These are phyloP conservation scores for Gortyna flavago DNA, from an alignment of 2,888 invertebrate species.

Conservation along the genomic window DNA sequence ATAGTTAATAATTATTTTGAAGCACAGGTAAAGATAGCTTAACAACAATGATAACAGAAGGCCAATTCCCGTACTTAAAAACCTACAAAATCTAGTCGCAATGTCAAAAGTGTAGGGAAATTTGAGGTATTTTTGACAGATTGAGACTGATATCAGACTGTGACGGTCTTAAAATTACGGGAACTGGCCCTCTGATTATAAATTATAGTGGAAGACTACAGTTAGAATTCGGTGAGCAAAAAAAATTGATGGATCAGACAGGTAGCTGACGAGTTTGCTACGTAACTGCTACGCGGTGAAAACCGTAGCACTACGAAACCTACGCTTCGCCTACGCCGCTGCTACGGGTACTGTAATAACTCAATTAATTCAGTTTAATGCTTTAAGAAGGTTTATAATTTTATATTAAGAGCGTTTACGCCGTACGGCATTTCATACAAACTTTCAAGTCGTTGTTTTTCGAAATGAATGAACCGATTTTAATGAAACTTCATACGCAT, in stretches of 20 bases:
- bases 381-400: background rate
- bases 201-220: background rate
- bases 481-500: too few relatives aligned
- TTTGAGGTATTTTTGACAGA: background rate
- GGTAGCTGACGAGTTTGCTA: background rate
- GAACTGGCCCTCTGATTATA: background rate
- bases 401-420: too few relatives aligned
- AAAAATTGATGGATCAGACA: background rate
- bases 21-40: background rate
- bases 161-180: background rate
- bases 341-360: background rate
- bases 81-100: background rate
- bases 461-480: too few relatives aligned
- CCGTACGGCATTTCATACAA: too few relatives aligned
- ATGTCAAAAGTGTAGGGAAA: background rate
- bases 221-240: background rate
- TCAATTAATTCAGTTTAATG: background rate
- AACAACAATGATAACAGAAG: background rate
- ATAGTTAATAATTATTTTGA: background rate
- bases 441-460: too few relatives aligned
- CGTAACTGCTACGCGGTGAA: slow-evolving; percentile 5
- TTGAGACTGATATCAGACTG: background rate
- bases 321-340: slow-evolving; percentile 26
- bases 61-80: background rate
- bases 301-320: background rate